phyloP scores from a whole-genome alignment of 2,888 invertebrate genomes.

The Seira ritae region DNA sequence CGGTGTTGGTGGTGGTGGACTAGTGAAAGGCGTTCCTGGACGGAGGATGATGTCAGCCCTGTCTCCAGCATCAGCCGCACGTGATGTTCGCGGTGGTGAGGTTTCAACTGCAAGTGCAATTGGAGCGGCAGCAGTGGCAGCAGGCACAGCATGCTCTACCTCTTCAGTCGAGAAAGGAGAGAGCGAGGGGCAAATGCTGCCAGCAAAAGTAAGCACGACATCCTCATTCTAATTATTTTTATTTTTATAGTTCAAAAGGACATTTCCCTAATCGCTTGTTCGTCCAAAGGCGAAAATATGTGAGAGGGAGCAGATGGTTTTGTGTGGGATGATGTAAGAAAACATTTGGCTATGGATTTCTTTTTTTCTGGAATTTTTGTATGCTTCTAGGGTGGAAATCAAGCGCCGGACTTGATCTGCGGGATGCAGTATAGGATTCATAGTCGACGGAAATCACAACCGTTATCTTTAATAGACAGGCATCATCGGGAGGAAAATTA shows the following conservation, averaged over 20 bases:
- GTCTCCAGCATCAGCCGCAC: slow-evolving; percentile 16
- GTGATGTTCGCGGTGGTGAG: not conserved
- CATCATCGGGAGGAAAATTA: slow-evolving; percentile 23
- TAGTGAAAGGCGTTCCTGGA: not conserved
- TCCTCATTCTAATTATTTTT: slow-evolving; percentile 11
- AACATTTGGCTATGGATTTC: not conserved
- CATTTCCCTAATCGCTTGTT: slow-evolving; percentile 25
- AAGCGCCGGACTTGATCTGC: slow-evolving; percentile 70
- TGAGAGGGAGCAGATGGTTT: not conserved
- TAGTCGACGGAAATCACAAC: slow-evolving; percentile 11
- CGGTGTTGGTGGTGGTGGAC: not conserved
- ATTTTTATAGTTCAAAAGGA: slow-evolving; percentile 14
- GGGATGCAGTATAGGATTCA: slow-evolving; percentile 59
- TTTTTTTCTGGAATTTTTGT: slow-evolving; percentile 21
- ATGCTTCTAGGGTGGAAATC: slow-evolving; percentile 53
- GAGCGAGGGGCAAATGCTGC: slow-evolving; percentile 23
- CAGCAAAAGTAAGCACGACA: slow-evolving; percentile 12
- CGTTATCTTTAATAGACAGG: slow-evolving; percentile 15
- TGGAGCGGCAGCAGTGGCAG: slow-evolving; percentile 16
- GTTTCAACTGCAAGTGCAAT: slow-evolving; percentile 7
- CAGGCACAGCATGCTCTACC: not conserved
- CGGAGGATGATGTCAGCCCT: not conserved
- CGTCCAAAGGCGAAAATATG: slow-evolving; percentile 12
- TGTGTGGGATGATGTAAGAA: slow-evolving; percentile 10
- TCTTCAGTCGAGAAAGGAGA: slow-evolving; percentile 18